phyloP scores from a whole-genome alignment of 2,888 invertebrate species.

The Parnassius orleans region DNA sequence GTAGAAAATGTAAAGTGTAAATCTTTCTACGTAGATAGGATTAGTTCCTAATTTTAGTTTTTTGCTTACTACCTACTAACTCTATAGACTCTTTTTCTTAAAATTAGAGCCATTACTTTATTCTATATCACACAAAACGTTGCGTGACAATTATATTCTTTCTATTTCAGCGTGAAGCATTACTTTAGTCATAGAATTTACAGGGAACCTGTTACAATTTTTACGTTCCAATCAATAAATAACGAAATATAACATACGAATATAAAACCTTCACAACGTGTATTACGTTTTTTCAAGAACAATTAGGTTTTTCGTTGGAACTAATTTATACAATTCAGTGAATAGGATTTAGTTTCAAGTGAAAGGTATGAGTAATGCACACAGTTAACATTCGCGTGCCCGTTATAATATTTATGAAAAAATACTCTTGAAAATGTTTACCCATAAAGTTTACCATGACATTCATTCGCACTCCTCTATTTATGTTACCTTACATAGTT shows the following conservation, averaged over 20 bases:
- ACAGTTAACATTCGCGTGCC: slow-evolving; percentile 15
- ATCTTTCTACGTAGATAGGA: too few species aligned
- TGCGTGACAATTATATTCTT: not conserved
- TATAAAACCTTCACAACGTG: slow-evolving; percentile 5
- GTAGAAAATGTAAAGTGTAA: too few species aligned
- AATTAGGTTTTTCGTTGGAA: slow-evolving; percentile 13
- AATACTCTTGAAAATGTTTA: slow-evolving; percentile 6
- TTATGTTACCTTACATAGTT: not conserved
- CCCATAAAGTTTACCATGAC: slow-evolving; percentile 8
- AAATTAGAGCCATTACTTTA: too few species aligned
- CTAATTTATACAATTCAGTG: slow-evolving; percentile 15
- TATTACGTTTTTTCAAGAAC: slow-evolving; percentile 2
- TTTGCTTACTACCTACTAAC: too few species aligned
- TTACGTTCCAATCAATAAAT: not conserved
- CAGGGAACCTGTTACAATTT: slow-evolving; percentile 11
- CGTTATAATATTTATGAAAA: slow-evolving; percentile 19
- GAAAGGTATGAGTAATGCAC: slow-evolving; percentile 18
- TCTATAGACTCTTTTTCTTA: too few species aligned
- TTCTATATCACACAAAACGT: too few species aligned
- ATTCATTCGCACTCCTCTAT: slow-evolving; percentile 12
- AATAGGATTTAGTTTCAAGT: slow-evolving; percentile 14
- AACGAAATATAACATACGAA: not conserved
- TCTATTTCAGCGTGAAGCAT: not conserved
- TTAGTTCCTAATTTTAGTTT: too few species aligned
- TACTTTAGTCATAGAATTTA: slow-evolving; percentile 3